Percentiles rank a stretch among this genome's conserved stretches.
phyloP scores from a whole-genome alignment of 2,797 vertebrate species.

The Limnodromus scolopaceus region DNA sequence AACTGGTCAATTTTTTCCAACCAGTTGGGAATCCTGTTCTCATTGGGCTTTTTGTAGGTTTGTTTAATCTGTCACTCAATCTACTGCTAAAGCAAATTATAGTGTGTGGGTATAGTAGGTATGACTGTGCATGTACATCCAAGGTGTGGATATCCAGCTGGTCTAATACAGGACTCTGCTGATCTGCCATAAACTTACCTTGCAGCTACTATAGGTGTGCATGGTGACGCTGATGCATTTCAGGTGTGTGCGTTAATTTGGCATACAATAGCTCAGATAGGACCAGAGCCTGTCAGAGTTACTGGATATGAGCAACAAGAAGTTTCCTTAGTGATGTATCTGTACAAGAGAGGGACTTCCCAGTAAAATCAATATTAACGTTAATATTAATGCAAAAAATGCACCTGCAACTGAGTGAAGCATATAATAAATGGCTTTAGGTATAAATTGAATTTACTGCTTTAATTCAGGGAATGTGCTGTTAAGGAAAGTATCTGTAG shows the following conservation, averaged over 20 bases:
- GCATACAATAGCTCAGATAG: not conserved
- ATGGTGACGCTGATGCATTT: not conserved
- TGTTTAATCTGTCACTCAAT: not conserved
- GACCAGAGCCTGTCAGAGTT: not conserved
- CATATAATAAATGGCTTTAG: not conserved
- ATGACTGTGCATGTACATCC: not conserved
- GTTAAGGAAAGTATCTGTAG: not conserved
- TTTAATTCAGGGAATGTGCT: not conserved
- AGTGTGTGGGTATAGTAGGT: too few species aligned
- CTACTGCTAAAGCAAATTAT: not conserved
- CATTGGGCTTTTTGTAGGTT: not conserved
- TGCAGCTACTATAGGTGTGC: not conserved
- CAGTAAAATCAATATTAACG: not conserved
- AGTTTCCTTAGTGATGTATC: not conserved
- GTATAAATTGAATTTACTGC: not conserved
- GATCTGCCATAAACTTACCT: not conserved
- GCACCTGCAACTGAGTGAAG: not conserved
- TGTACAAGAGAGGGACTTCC: not conserved
- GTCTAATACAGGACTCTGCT: not conserved
- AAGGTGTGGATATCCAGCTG: not conserved
- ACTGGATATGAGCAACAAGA: not conserved
- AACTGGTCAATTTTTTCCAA: not conserved
- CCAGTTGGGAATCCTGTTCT: not conserved
- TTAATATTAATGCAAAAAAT: constrained; percentile 26
- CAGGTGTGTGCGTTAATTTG: not conserved